Conservation (phyloP, 1,140 invertebrate genomes). For the Drosophila virilis region DNA sequence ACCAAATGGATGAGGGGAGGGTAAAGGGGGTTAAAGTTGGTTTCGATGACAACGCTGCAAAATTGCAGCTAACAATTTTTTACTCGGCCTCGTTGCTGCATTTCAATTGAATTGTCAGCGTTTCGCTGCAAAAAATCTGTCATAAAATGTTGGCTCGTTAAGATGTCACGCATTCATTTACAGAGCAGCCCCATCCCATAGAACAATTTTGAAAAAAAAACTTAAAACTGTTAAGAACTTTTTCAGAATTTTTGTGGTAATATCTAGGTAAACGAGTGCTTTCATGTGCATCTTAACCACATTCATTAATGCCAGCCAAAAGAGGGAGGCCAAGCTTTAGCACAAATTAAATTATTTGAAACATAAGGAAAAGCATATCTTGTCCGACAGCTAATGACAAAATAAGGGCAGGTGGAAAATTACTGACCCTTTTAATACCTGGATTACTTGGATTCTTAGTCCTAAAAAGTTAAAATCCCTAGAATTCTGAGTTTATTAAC, state of each 20-base stretch:
- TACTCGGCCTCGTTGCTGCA: slow-evolving; percentile 26
- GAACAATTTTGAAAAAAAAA: slow-evolving; percentile 10
- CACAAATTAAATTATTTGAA: not conserved
- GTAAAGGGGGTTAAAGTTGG: not conserved
- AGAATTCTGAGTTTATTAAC: too few species aligned
- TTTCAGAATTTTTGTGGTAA: not conserved
- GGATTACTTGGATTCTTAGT: too few species aligned
- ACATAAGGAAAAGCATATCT: not conserved
- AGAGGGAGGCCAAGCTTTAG: too few species aligned
- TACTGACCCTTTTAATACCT: too few species aligned
- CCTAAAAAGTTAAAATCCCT: too few species aligned
- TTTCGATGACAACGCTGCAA: slow-evolving; percentile 56
- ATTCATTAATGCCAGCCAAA: not conserved
- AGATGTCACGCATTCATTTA: slow-evolving; percentile 23
- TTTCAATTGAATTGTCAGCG: slow-evolving; percentile 78
- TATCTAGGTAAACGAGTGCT: not conserved
- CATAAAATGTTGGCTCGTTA: slow-evolving; percentile 48
- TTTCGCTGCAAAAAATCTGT: slow-evolving; percentile 56
- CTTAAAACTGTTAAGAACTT: not conserved
- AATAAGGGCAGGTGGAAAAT: not conserved
- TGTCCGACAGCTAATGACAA: not conserved
- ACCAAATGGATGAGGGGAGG: not conserved
- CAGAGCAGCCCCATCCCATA: not conserved
- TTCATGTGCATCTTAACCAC: not conserved
- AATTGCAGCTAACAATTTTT: slow-evolving; percentile 49